Evolutionary conservation across 2,797 vertebrate species (phyloP).

Genomic region (Gallinago solitaria): DNA sequence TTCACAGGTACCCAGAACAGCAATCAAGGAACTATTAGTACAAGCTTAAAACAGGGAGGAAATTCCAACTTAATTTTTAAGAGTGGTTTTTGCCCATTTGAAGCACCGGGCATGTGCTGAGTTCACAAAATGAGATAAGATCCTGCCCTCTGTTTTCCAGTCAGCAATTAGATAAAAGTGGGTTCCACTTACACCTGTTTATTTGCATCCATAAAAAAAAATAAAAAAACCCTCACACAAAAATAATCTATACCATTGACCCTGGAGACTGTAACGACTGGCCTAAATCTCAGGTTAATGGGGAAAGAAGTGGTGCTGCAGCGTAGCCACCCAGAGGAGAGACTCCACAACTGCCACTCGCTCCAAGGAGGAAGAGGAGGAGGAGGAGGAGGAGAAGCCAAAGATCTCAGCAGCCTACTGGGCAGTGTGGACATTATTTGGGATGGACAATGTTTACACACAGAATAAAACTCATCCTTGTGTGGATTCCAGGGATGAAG

Average conservation of each 20-base stretch:
- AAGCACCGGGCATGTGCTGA: neutral
- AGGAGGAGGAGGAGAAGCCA: neutral
- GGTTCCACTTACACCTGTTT: neutral
- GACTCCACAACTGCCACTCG: neutral
- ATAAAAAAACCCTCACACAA: neutral
- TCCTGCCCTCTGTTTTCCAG: neutral
- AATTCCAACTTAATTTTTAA: neutral
- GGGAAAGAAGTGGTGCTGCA: neutral
- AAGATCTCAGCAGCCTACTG: neutral
- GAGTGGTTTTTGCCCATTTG: neutral
- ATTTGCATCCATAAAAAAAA: neutral
- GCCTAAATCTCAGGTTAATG: neutral
- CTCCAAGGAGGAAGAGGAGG: neutral
- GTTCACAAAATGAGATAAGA: neutral
- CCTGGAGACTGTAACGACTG: neutral
- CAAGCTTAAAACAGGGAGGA: neutral
- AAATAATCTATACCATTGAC: neutral
- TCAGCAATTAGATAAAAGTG: neutral
- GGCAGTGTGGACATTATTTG: rapidly evolving
- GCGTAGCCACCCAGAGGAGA: constrained; percentile 17
- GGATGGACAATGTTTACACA: neutral
- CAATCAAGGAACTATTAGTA: neutral
- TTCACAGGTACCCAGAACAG: neutral
- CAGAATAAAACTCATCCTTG: neutral
- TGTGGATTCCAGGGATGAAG: neutral